Evolutionary conservation across 1,140 invertebrate species (phyloP), one percentile per base, ranked within the genome.

Genomic region (Drosophila arawakana): DNA sequence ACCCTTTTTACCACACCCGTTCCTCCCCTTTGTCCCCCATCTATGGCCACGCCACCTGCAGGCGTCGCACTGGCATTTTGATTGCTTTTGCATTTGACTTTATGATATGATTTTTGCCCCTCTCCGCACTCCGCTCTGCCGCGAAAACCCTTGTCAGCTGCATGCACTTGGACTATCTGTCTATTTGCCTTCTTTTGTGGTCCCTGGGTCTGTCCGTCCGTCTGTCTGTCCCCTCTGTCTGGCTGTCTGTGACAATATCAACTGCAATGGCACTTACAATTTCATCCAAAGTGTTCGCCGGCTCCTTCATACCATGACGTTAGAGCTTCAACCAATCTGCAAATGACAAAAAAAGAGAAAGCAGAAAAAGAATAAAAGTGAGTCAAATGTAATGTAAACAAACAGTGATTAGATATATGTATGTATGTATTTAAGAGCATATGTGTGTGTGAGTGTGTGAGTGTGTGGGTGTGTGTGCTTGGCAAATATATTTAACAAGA

Each of bases 291-390:
- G 86, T 91, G 90, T 88, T 91, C 90, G 90, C 78, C 90, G 90
- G 90, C 83, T 91, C 90, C 90, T 91, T 91, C 90, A 91, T 91
- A 84, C 90, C 90, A 91, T 91, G 90, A 81, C 90, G 90, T 91
- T 88, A 57, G 76, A 88, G 73, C 62, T 71, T 88, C 84, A 79
- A 77, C 80, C 82, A 83, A 79, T 90, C 90, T 91, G 85, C 52
- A 80, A 83, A 74, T 69, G 63, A 74, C 62, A 58, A 73, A 76
- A 66, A 73, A 66, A 39, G 25, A 30, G 25, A 43, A 47, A 58
- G 35, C 57, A 73, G 58, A 61, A 43, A 78, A 70, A 59, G 39
- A 30, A 25, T 30, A 43, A 54, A 25, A 13, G 55, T 52, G 21
- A 49, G 25, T 39, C 60, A 39, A 57, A 66, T 72, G 55, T 43